Evolutionary conservation across 2,888 invertebrate genomes (phyloP), one percentile per base, ranked within the genome.

Genomic region (Brenthis hecate): DNA sequence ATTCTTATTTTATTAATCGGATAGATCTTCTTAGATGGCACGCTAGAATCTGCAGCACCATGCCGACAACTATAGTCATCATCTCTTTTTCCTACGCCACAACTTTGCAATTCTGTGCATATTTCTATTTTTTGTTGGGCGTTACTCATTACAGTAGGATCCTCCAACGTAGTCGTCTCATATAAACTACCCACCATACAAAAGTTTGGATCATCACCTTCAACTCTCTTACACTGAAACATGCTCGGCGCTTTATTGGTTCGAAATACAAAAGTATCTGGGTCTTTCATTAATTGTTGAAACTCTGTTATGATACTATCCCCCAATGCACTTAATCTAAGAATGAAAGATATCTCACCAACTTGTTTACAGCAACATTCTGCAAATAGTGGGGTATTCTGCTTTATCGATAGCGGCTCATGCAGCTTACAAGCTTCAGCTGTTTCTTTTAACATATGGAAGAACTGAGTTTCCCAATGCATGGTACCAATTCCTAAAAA

Each of bases 251-350:
- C 86, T 81, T 85, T 91, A 69, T 92, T 81, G 2, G 91, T 89
- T 78, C 91, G 85, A 77, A 92, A 91, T 36, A 88, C 88, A 78
- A 92, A 91, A 2, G 76, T 72, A 14, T 92, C 88, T 14, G 90
- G 91, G 73, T 89, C 85, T 69, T 80, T 81, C 81, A 89, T 79
- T 6, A 85, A 76, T 75, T 92, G 91, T 73, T 93, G 92, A 70
- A 88, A 93, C 73, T 91, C 91, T 36, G 93, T 93, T 0, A 82
- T 83, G 5, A 94, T 91, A 56, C 81, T 87, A 13, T 87, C 84
- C 11, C 94, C 94, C 60, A 93, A 86, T 69, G 92, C 91, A 58
- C 92, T 92, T 14, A 94, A 73, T 72, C 94, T 82, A 36, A 94
- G 77, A 73, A 93, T 92, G 32, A 94, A 83, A 8, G 83, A 77